Conservation (phyloP, 2,797 vertebrate genomes). For the Babyrousa celebensis region DNA sequence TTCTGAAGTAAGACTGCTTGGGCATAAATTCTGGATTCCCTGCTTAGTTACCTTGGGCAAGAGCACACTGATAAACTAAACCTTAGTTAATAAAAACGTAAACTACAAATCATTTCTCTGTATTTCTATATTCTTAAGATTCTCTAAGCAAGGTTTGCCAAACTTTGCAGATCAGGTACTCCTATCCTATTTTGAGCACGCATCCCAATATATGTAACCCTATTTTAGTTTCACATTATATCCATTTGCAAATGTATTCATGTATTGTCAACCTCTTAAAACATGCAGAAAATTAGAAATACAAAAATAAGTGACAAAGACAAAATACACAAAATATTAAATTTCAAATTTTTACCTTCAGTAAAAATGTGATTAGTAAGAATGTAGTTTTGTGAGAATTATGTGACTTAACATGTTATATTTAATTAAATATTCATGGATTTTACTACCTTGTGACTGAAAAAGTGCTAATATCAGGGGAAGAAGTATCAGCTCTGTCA, state of each 20-base stretch:
- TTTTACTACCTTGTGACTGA: background rate
- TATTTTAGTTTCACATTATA: background rate
- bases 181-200: background rate
- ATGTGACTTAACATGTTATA: background rate
- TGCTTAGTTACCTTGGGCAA: background rate
- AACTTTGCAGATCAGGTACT: background rate
- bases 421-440: background rate
- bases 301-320: background rate
- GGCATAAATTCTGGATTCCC: background rate
- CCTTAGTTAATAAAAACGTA: background rate
- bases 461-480: background rate
- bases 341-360: background rate
- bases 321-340: background rate
- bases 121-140: background rate
- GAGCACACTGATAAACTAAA: background rate
- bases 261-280: background rate
- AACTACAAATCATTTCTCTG: background rate
- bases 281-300: background rate
- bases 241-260: background rate
- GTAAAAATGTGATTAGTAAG: background rate
- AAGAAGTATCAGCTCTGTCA: background rate
- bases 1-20: background rate
- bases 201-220: background rate
- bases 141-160: background rate
- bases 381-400: background rate